Evolutionary conservation across 2,797 vertebrate genomes (phyloP).

Genomic region (Cyprinodon diabolis): DNA sequence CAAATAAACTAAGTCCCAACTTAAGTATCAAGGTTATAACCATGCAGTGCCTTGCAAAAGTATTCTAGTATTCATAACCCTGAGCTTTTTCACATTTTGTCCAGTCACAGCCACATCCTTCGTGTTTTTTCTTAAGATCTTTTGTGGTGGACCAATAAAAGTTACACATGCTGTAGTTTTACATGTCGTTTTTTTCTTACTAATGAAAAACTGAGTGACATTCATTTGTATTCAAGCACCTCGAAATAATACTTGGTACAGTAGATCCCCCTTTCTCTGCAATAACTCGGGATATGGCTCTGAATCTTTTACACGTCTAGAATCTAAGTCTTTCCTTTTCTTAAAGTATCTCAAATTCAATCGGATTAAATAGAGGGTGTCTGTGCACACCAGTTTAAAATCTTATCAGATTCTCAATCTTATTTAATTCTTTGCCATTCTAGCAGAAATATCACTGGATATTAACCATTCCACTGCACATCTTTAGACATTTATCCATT

Average conservation of each 20-base stretch:
- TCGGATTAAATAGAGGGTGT: neutral
- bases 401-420: neutral
- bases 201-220: neutral
- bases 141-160: neutral
- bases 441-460: neutral
- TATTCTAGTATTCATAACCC: neutral
- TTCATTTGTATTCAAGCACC: neutral
- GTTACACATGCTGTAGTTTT: neutral
- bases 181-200: neutral
- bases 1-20: conserved; percentile 47
- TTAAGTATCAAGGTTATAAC: conserved; percentile 32
- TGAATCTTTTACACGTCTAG: neutral
- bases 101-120: neutral
- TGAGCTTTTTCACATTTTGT: conserved; percentile 1
- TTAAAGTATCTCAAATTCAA: neutral
- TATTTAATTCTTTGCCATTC: neutral
- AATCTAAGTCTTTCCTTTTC: neutral
- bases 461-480: neutral
- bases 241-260: neutral
- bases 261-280: neutral
- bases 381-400: neutral
- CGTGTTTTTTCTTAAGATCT: neutral
- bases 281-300: neutral
- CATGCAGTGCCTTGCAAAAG: conserved; percentile 7
- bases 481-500: neutral